These are phyloP conservation scores for Drosophila rhopaloa DNA, from an alignment of 1,140 invertebrate genomes.

Conservation along the genomic window DNA sequence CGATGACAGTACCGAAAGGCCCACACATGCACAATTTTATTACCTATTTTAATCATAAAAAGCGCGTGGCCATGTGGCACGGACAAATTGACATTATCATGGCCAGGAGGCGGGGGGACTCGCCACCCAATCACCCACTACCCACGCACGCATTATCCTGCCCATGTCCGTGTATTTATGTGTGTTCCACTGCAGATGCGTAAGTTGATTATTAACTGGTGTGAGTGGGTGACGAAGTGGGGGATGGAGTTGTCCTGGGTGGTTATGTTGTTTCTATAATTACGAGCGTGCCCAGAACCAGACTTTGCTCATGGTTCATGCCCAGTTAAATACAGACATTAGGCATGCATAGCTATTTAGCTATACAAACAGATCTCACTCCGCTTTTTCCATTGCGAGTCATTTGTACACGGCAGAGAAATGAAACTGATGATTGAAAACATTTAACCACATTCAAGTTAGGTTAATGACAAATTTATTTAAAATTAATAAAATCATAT, in stretches of 20 bases:
- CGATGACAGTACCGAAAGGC: slow-evolving; percentile 31
- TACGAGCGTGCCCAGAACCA: slow-evolving; percentile 54
- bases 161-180: neutral
- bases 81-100: slow-evolving; percentile 65
- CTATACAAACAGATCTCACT: slow-evolving; percentile 35
- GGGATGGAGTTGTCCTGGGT: neutral
- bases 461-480: no score
- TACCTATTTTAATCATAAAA: slow-evolving; percentile 76
- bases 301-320: slow-evolving; percentile 54
- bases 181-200: slow-evolving; percentile 52
- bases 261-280: slow-evolving; percentile 58
- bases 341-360: slow-evolving; percentile 76
- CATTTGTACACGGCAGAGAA: slow-evolving; percentile 6
- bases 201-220: slow-evolving; percentile 76
- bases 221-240: slow-evolving; percentile 26
- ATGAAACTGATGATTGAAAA: no score
- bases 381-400: neutral
- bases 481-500: no score
- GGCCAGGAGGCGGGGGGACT: neutral
- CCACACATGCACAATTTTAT: slow-evolving; percentile 45
- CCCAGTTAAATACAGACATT: slow-evolving; percentile 81
- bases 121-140: neutral
- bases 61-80: slow-evolving; percentile 70
- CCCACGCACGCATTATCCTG: slow-evolving; percentile 20
- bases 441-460: no score